Evolutionary conservation across 2,113 vertebrate genomes (phyloP).

Genomic region (Turdus rufiventris): DNA sequence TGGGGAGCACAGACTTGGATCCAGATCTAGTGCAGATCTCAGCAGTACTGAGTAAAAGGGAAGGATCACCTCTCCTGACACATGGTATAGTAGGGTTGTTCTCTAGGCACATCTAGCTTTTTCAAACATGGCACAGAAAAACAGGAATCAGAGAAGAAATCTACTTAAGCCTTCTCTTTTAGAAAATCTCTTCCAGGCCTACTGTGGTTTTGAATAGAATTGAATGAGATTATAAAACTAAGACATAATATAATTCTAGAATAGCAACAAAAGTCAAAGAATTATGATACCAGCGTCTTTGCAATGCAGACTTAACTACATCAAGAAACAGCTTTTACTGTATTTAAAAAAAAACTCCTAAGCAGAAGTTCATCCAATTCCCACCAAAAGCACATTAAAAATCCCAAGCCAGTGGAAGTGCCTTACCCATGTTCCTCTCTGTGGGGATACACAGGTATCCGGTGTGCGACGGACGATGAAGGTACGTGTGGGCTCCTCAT

Average conservation of each 20-base stretch:
- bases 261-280: not conserved
- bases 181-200: not conserved
- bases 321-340: not conserved
- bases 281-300: not conserved
- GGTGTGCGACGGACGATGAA: slow-evolving; percentile 83
- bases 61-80: not conserved
- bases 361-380: not conserved
- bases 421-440: slow-evolving; percentile 93
- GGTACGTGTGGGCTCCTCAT: slow-evolving; percentile 87
- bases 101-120: not conserved
- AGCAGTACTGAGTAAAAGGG: not conserved
- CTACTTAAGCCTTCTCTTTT: not conserved
- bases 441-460: slow-evolving; percentile 93
- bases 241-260: not conserved
- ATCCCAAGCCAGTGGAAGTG: not conserved
- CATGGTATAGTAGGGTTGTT: not conserved
- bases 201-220: not conserved
- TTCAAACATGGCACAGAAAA: not conserved
- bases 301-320: not conserved
- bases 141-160: not conserved
- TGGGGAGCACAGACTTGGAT: not conserved
- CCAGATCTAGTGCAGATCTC: not conserved
- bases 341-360: not conserved
- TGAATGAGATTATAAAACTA: not conserved
- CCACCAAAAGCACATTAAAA: not conserved